phyloP scores from a whole-genome alignment of 2,888 invertebrate genomes.

The Phrixothrix hirtus region DNA sequence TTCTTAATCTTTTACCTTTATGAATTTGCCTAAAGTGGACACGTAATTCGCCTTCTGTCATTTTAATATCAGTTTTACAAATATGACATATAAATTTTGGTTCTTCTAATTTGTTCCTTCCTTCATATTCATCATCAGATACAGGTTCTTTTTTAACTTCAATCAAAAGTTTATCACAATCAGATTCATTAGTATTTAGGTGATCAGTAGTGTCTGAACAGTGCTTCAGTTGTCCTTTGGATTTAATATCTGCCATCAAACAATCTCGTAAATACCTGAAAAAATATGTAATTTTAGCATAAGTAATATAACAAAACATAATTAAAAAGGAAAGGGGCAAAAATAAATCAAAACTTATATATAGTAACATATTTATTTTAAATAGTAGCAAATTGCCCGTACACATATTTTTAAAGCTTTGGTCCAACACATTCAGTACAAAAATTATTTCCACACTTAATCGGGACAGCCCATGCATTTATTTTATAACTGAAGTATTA shows the following conservation, averaged over 20 bases:
- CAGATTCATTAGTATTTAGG: constrained; percentile 1
- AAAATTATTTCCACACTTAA: neutral
- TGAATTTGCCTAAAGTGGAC: constrained; percentile 42
- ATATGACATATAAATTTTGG: constrained; percentile 40
- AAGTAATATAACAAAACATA: neutral
- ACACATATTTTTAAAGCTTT: neutral
- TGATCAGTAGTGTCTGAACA: too few relatives aligned
- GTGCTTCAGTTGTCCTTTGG: too few relatives aligned
- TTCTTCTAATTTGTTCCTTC: constrained; percentile 3
- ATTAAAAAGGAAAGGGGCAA: neutral
- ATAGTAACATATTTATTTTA: neutral
- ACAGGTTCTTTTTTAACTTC: constrained; percentile 6
- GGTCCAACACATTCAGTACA: constrained; percentile 1
- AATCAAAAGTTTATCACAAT: too few relatives aligned
- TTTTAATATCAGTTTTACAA: constrained; percentile 43
- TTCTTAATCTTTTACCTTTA: constrained; percentile 27
- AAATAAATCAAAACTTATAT: neutral
- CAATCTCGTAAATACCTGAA: too few relatives aligned
- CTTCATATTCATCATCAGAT: constrained; percentile 7
- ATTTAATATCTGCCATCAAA: too few relatives aligned
- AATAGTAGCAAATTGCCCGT: neutral
- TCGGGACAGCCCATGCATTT: neutral
- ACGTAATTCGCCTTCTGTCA: constrained; percentile 41
- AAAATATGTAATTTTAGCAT: neutral
- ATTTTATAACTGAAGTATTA: neutral